Conservation (phyloP, 2,888 invertebrate species). For the Globia sparganii region DNA sequence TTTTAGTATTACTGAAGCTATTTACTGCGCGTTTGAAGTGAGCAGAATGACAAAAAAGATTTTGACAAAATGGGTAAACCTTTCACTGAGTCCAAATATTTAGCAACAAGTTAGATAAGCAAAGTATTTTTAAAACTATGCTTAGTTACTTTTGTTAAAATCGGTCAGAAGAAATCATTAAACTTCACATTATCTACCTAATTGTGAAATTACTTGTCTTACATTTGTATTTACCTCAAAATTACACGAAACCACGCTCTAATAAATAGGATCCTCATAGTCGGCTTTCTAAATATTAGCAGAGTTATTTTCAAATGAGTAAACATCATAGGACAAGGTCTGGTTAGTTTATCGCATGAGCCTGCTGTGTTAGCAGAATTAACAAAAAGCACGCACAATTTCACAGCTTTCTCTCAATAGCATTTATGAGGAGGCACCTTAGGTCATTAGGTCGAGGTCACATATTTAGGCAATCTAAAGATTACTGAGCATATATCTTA, state of each 20-base stretch:
- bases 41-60: background rate
- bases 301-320: constrained; percentile 26
- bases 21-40: background rate
- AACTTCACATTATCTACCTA: constrained; percentile 8
- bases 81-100: constrained; percentile 9
- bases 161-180: constrained; percentile 9
- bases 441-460: constrained; percentile 45
- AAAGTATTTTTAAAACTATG: constrained; percentile 7
- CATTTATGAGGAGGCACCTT: background rate
- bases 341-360: constrained; percentile 36
- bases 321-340: constrained; percentile 32
- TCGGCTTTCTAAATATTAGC: constrained; percentile 57
- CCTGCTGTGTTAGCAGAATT: constrained; percentile 34
- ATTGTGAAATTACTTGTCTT: constrained; percentile 19
- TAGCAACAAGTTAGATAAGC: background rate
- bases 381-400: constrained; percentile 47
- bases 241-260: constrained; percentile 50
- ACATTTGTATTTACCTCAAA: constrained; percentile 13
- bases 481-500: background rate
- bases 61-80: background rate
- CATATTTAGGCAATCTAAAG: constrained; percentile 20
- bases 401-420: constrained; percentile 60
- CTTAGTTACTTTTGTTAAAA: constrained; percentile 6
- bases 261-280: constrained; percentile 37
- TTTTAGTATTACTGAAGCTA: background rate